These are phyloP conservation scores for Gephyroberyx darwinii DNA, from an alignment of 2,797 vertebrate species.

Conservation along the genomic window DNA sequence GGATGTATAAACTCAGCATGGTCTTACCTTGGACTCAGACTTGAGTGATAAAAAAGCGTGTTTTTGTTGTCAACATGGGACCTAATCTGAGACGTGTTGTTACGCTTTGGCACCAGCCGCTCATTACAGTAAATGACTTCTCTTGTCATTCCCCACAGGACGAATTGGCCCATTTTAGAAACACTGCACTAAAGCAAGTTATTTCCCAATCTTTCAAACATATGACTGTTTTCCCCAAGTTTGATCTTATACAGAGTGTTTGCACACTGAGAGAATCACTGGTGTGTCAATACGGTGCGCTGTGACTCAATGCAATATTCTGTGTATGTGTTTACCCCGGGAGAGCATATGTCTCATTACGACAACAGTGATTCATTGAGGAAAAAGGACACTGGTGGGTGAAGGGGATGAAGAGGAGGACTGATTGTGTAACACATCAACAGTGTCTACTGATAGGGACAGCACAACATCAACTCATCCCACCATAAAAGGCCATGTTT, in stretches of 20 bases:
- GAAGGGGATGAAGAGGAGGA: conserved; percentile 5
- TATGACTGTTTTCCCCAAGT: not conserved
- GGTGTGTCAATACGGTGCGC: not conserved
- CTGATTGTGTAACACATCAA: conserved; percentile 52
- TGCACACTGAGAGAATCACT: not conserved
- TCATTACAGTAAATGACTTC: conserved; percentile 4
- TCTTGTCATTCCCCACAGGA: not conserved
- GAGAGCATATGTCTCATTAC: conserved; percentile 17
- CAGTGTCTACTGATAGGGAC: conserved; percentile 25
- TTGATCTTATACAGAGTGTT: not conserved
- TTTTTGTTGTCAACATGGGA: not conserved
- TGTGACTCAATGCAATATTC: not conserved
- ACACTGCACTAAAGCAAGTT: conserved; percentile 4
- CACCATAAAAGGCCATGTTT: conserved; percentile 33
- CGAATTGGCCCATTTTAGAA: not conserved
- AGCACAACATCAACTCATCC: conserved; percentile 36
- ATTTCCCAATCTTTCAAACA: not conserved
- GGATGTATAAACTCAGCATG: no score
- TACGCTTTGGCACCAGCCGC: not conserved
- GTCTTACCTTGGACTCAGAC: no score
- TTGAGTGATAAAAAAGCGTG: no score
- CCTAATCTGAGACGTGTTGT: not conserved
- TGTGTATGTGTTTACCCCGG: conserved; percentile 20
- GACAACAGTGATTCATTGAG: conserved; percentile 54
- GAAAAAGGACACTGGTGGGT: conserved; percentile 22